Base-by-base conservation (phyloP, 2,888 invertebrate species). In the Campoplex capitator region DNA sequence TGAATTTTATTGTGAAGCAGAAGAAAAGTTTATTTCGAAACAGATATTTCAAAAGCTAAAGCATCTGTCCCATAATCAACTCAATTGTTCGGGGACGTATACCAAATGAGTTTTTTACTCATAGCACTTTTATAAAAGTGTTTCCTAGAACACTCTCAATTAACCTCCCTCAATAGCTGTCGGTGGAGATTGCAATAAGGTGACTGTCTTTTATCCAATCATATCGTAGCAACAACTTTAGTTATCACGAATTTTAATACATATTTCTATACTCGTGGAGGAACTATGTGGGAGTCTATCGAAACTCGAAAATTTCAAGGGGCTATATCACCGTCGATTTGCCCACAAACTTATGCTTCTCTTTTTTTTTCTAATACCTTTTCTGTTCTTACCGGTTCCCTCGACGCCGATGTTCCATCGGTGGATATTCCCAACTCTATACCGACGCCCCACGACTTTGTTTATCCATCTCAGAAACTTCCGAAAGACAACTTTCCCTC, bases 381-480 rank as follows among this genome's bases (percentile, higher is more conserved):
- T 38, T 38, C 13, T 56, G 67, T 58, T 58, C 68, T 18, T 18
- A 42, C 42, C 42, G 70, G 62, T 28, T 45, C 58, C 51, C 23
- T 42, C 56, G 38, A 18, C 28, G 67, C 4, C 54, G 65, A 48
- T 48, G 77, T 23, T 79, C 70, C 70, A 54, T 79, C 70, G 56
- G 70, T 56, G 56, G n/a, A 58, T 42, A 58, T 48, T 3, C 48
- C 58, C 42, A 70, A 71, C 71, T n/a, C 73, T 6, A 4, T 32
- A 16, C 18, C 74, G 38, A 62, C 23, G 23, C 56, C 23, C 11
- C 74, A 28, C 42, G 75, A 68, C 68, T 84, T 70, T 80, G 80
- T 79, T 84, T 84, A 79, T 84, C 62, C 74, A 79, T 51, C 42
- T 42, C 62, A 42, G 73, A 80, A 80, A 84, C 80, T 84, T 62